phyloP scores from a whole-genome alignment of 2,888 invertebrate species.

The Tryphoninae sp. region DNA sequence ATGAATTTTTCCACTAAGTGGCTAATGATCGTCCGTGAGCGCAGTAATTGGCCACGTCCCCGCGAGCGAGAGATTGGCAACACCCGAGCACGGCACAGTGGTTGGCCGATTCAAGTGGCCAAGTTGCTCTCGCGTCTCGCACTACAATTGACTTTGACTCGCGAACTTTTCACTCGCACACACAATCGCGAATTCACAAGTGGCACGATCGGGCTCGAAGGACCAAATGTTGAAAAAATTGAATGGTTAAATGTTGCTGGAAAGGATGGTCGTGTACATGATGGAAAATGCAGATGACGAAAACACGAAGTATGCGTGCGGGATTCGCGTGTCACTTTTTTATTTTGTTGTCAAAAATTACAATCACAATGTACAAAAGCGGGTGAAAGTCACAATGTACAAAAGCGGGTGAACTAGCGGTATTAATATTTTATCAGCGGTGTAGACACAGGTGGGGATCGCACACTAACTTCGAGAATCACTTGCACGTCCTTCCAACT shows the following conservation, averaged over 20 bases:
- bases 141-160: background rate
- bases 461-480: rapidly evolving
- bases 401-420: too few relatives aligned
- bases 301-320: too few relatives aligned
- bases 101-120: background rate
- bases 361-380: too few relatives aligned
- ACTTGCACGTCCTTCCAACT: too few relatives aligned
- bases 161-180: background rate
- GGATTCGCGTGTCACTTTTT: too few relatives aligned
- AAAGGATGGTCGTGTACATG: too few relatives aligned
- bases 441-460: too few relatives aligned
- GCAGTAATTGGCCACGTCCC: background rate
- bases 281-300: too few relatives aligned
- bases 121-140: background rate
- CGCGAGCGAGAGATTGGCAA: background rate
- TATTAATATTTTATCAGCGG: too few relatives aligned
- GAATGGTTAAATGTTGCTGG: too few relatives aligned
- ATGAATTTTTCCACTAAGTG: background rate
- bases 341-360: too few relatives aligned
- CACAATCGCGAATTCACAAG: conserved; percentile 13
- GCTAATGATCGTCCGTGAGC: background rate
- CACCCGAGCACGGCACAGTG: background rate
- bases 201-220: conserved; percentile 11
- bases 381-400: too few relatives aligned
- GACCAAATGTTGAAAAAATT: background rate